Conservation (phyloP, 2,113 vertebrate species). For the Scartelaos histophorus region DNA sequence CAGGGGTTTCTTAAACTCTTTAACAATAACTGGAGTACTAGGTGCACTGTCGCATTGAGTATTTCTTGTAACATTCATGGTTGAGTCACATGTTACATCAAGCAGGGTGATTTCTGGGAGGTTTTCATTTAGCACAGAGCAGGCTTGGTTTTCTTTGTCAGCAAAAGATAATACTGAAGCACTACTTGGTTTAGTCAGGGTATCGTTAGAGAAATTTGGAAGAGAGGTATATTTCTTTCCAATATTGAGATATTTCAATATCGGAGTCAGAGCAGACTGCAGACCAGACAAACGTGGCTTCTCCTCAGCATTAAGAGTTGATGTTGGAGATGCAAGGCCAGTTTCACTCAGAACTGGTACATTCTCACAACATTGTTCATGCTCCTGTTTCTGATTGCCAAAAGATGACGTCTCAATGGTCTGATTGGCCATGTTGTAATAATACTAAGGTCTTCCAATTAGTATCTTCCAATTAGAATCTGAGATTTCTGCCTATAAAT, state of each 20-base stretch:
- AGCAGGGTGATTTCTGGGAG: slow-evolving; percentile 52
- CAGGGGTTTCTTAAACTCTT: background rate
- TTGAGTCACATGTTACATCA: slow-evolving; percentile 33
- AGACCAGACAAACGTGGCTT: slow-evolving; percentile 28
- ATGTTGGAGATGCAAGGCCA: slow-evolving; percentile 15
- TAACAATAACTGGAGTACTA: background rate
- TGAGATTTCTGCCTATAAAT: background rate
- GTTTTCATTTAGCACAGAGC: slow-evolving; percentile 36
- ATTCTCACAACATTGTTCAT: slow-evolving; percentile 41
- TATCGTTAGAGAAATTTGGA: background rate
- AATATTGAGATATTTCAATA: slow-evolving; percentile 46
- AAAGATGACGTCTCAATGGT: background rate
- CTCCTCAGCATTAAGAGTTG: slow-evolving; percentile 6
- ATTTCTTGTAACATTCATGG: slow-evolving; percentile 24
- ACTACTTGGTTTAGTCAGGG: background rate
- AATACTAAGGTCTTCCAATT: background rate
- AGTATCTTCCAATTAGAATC: background rate
- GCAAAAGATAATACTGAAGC: background rate
- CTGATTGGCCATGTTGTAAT: slow-evolving; percentile 28
- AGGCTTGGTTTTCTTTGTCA: background rate
- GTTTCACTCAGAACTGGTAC: background rate
- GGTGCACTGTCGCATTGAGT: background rate
- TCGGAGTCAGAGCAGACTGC: slow-evolving; percentile 46
- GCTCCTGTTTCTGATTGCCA: slow-evolving; percentile 10
- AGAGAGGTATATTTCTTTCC: slow-evolving; percentile 11